Evolutionary conservation across 1,140 invertebrate genomes (phyloP).

Genomic region (Bombus superbus): DNA sequence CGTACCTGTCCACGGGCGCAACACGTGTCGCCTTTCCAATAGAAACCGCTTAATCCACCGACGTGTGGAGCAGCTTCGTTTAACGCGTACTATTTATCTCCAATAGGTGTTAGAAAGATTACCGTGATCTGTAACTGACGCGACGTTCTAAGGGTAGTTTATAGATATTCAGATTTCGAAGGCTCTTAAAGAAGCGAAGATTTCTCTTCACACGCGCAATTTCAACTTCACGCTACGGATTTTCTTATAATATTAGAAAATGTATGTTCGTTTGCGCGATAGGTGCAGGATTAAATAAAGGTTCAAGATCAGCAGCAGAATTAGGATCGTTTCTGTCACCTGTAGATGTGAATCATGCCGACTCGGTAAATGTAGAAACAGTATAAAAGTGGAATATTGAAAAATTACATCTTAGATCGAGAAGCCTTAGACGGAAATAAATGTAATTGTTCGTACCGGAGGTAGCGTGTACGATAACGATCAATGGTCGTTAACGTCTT

Average conservation of each 20-base stretch:
- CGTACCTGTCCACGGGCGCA: slow-evolving; percentile 53
- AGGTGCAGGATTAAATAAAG: no score
- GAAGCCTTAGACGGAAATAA: no score
- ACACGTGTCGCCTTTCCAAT: slow-evolving; percentile 59
- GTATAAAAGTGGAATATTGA: not conserved
- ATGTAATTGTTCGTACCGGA: no score
- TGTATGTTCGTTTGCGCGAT: not conserved
- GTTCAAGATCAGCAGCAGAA: no score
- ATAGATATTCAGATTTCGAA: not conserved
- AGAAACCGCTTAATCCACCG: slow-evolving; percentile 11
- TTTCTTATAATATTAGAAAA: no score
- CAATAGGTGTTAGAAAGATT: not conserved
- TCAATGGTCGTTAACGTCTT: slow-evolving; percentile 71
- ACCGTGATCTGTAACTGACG: not conserved
- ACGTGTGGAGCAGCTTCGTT: not conserved
- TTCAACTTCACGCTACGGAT: no score
- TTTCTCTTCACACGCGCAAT: not conserved
- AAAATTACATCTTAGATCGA: not conserved
- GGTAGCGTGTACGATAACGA: slow-evolving; percentile 28
- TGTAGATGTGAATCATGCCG: not conserved
- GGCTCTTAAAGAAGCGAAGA: not conserved
- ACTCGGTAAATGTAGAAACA: not conserved
- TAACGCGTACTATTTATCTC: slow-evolving; percentile 5
- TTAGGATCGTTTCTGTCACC: not conserved
- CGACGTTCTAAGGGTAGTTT: not conserved